A percentile compares a stretch with the other conserved stretches of the same genome.
phyloP scores from a whole-genome alignment of 2,888 invertebrate species.

The Hecatera dysodea region DNA sequence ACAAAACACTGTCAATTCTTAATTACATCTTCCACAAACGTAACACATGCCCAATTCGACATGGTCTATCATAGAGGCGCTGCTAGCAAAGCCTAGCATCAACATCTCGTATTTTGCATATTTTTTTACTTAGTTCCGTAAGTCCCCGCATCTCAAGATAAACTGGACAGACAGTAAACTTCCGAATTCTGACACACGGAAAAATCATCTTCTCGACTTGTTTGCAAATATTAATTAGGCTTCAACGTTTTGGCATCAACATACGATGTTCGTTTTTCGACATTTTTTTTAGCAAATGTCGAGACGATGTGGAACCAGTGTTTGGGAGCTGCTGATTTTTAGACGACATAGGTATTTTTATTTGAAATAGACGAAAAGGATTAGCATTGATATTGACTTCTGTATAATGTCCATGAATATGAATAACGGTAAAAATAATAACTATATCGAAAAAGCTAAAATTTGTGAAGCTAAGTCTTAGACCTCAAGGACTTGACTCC shows the following conservation, averaged over 20 bases:
- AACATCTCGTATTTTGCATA: conserved; percentile 1
- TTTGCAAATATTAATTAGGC: conserved; percentile 73
- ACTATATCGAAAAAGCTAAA: neutral
- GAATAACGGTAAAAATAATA: neutral
- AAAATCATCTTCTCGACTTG: conserved; percentile 58
- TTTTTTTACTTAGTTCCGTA: conserved; percentile 35
- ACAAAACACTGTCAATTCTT: conserved; percentile 41
- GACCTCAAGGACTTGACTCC: neutral
- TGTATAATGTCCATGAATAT: neutral
- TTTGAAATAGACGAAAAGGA: conserved; percentile 5
- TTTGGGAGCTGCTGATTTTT: conserved; percentile 25
- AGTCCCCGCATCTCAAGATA: conserved; percentile 21
- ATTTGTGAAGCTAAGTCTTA: neutral
- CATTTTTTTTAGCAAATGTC: conserved; percentile 58
- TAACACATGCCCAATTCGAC: neutral
- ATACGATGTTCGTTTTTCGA: conserved; percentile 58
- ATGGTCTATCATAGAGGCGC: neutral
- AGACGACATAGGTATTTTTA: conserved; percentile 26
- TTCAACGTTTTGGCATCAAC: conserved; percentile 60
- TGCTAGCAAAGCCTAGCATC: conserved; percentile 6
- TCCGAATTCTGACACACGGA: conserved; percentile 53
- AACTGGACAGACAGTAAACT: conserved; percentile 42
- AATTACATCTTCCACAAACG: conserved; percentile 44
- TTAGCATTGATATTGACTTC: neutral
- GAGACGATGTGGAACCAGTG: conserved; percentile 66